A percentile compares a stretch with the other conserved stretches of the same genome.
phyloP scores from a whole-genome alignment of 2,888 invertebrate species.

The Drosophila mayaguana region DNA sequence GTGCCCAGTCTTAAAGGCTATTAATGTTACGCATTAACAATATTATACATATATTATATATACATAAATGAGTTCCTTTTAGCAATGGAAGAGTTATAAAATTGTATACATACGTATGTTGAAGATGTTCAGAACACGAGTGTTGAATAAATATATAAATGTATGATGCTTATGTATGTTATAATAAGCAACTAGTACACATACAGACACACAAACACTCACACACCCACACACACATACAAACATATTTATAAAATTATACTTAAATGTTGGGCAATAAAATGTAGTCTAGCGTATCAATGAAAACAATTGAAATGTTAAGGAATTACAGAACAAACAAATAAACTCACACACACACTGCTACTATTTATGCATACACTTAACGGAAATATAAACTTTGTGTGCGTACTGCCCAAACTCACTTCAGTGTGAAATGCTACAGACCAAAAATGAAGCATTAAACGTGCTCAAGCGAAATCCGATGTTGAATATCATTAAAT shows the following conservation, averaged over 20 bases:
- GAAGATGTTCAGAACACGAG: slow-evolving; percentile 15
- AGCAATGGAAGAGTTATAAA: slow-evolving; percentile 57
- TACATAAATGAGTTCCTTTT: slow-evolving; percentile 63
- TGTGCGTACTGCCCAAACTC: slow-evolving; percentile 1
- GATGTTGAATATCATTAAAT: slow-evolving; percentile 1
- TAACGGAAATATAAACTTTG: not conserved
- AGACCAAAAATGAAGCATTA: slow-evolving; percentile 6
- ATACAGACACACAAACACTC: not conserved
- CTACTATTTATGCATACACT: slow-evolving; percentile 20
- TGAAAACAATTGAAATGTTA: slow-evolving; percentile 55
- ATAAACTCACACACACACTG: slow-evolving; percentile 12
- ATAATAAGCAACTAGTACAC: slow-evolving; percentile 30
- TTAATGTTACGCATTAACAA: slow-evolving; percentile 61
- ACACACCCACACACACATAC: slow-evolving; percentile 15
- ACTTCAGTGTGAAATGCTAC: slow-evolving; percentile 17
- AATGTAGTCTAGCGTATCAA: slow-evolving; percentile 64
- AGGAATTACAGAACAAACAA: slow-evolving; percentile 26
- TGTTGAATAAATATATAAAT: slow-evolving; percentile 34
- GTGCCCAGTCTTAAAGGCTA: slow-evolving; percentile 74
- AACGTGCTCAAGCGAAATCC: not conserved
- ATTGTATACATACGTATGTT: slow-evolving; percentile 39
- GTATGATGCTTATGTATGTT: slow-evolving; percentile 33
- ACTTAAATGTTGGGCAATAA: slow-evolving; percentile 77
- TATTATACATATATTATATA: slow-evolving; percentile 53
- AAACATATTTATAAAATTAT: slow-evolving; percentile 43